Evolutionary conservation across 2,888 invertebrate species (phyloP), one percentile per base, ranked within the genome.

Genomic region (Xestia c-nigrum): DNA sequence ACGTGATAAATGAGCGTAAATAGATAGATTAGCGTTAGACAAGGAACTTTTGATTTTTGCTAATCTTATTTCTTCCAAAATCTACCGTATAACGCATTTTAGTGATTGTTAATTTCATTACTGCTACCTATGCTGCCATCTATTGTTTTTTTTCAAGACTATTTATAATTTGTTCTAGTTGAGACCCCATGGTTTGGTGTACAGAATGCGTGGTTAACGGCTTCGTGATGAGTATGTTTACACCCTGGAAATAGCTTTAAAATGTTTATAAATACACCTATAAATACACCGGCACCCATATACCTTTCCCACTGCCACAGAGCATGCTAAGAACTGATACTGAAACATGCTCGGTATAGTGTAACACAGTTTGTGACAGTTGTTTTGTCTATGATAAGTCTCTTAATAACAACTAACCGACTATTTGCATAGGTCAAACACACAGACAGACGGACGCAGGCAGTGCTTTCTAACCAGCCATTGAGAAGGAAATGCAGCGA

Each of bases 401-500:
- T 6, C 10, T 19, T 40, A 6, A 50, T 47, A 47, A 47, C 38
- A 61, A 19, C 5, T 14, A 9, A n/a, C 14, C 10, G 4, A 66
- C 14, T 10, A 47, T 9, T 66, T 52, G 7, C 7, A 31, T n/a
- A 52, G 16, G 38, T 47, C 16, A 16, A 3, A 21, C 43, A 12
- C 4, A 64, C 80, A 67, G 5, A 66, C 68, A 66, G 16, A 70
- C 47, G 9, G 31, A 63, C 66, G 21, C 9, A n/a, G 40, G 2
- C 24, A 16, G 24, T 38, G 47, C 31, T 38, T 67, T 50, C 63
- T 76, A 64, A 73, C 55, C 43, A 65, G 31, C 19, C 19, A 24
- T 63, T 59, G 70, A 73, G 57, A 64, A 76, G 82, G 83, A 83
- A 83, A 55, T 61, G 21, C 38, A 47, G 47, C 9, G 1, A 7